A percentile compares a stretch with the other conserved stretches of the same genome.
Evolutionary conservation across 2,888 invertebrate genomes (phyloP).

Genomic region (Encarsia formosa): DNA sequence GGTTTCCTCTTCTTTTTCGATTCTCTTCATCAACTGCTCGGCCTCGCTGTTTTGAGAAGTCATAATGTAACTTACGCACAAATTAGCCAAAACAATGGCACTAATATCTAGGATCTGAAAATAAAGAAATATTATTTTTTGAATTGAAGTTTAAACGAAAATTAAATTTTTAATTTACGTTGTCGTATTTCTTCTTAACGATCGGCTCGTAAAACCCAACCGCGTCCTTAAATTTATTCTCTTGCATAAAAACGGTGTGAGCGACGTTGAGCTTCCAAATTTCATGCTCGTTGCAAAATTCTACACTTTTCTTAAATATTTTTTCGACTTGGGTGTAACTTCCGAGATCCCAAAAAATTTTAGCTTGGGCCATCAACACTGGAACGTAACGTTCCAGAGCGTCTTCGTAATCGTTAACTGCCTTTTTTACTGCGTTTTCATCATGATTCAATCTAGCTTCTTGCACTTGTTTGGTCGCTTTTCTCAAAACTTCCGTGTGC

Average conservation of each 20-base stretch:
- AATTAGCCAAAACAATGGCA: slow-evolving; percentile 96
- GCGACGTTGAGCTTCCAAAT: slow-evolving; percentile 97
- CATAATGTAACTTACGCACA: slow-evolving; percentile 99
- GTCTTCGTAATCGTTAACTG: slow-evolving; percentile 88
- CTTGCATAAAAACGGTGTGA: slow-evolving; percentile 98
- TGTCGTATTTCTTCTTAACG: slow-evolving; percentile 90
- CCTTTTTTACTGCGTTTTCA: slow-evolving; percentile 82
- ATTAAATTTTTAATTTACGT: slow-evolving; percentile 57
- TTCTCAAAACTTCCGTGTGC: slow-evolving; percentile 83
- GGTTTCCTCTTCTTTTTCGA: slow-evolving; percentile 96
- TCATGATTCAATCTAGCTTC: slow-evolving; percentile 86
- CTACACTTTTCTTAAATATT: slow-evolving; percentile 93
- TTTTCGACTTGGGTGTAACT: slow-evolving; percentile 95
- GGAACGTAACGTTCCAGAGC: slow-evolving; percentile 91
- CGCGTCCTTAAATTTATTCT: slow-evolving; percentile 96
- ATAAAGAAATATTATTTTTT: slow-evolving; percentile 5
- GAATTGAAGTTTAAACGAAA: slow-evolving; percentile 9
- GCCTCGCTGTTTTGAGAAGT: slow-evolving; percentile 98
- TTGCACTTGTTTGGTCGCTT: slow-evolving; percentile 90
- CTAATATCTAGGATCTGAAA: slow-evolving; percentile 83
- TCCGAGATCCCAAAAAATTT: slow-evolving; percentile 96
- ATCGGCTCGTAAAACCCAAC: slow-evolving; percentile 97
- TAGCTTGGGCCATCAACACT: slow-evolving; percentile 98
- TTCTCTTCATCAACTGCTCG: slow-evolving; percentile 96
- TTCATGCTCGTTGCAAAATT: slow-evolving; percentile 97